A percentile compares a stretch with the other conserved stretches of the same genome.
Evolutionary conservation across 2,888 invertebrate species (phyloP).

Genomic region (Parochlus steinenii): DNA sequence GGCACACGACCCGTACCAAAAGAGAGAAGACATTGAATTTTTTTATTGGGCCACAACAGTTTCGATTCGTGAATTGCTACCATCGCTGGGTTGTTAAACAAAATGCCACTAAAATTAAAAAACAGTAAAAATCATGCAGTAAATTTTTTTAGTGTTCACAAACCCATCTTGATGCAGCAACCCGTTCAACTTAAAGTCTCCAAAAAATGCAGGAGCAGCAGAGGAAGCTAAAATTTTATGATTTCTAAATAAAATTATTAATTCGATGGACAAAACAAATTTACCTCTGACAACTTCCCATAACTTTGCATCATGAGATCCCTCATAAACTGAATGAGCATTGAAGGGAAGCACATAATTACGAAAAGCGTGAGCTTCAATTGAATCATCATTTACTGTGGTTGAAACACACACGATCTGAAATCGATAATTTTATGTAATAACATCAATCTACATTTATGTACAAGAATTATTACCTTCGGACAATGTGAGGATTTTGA

Average conservation of each 20-base stretch:
- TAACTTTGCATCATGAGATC: slow-evolving; percentile 47
- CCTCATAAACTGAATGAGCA: slow-evolving; percentile 51
- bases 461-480: slow-evolving; percentile 33
- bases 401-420: slow-evolving; percentile 65
- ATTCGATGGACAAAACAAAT: neutral
- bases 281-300: slow-evolving; percentile 35
- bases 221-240: too few species aligned
- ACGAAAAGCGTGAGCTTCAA: slow-evolving; percentile 67
- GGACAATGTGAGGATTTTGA: slow-evolving; percentile 36
- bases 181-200: slow-evolving; percentile 55
- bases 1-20: slow-evolving; percentile 57
- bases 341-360: slow-evolving; percentile 62
- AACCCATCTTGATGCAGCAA: slow-evolving; percentile 44
- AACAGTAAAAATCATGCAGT: slow-evolving; percentile 11
- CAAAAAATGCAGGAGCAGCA: slow-evolving; percentile 84
- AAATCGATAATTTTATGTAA: slow-evolving; percentile 15
- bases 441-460: slow-evolving; percentile 25
- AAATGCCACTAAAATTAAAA: slow-evolving; percentile 58
- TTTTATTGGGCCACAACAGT: slow-evolving; percentile 59
- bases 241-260: too few species aligned
- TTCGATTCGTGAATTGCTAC: slow-evolving; percentile 78
- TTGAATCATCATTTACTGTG: slow-evolving; percentile 53
- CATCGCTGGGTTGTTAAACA: slow-evolving; percentile 78
- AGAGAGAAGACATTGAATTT: slow-evolving; percentile 64
- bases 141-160: slow-evolving; percentile 1